Conservation (phyloP, 2,797 vertebrate genomes). For the Trichosurus vulpecula region DNA sequence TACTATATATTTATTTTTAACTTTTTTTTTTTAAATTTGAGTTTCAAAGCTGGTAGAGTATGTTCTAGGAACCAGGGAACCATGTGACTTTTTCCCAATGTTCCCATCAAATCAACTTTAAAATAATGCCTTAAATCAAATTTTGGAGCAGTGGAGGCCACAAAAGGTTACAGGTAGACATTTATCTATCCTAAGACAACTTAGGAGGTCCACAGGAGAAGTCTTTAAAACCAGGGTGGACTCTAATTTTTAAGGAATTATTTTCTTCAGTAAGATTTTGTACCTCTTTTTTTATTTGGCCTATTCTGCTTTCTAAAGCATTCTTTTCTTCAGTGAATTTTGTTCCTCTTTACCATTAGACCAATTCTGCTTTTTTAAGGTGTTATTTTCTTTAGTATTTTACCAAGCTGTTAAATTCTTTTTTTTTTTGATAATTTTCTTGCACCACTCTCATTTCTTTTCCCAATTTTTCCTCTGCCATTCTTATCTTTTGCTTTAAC, state of each 20-base stretch:
- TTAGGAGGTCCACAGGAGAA: too few relatives aligned
- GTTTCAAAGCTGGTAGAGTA: background rate
- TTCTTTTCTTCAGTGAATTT: too few relatives aligned
- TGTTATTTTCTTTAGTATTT: too few relatives aligned
- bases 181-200: background rate
- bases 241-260: background rate
- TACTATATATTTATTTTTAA: too few relatives aligned
- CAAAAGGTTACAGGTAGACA: background rate
- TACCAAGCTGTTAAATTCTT: too few relatives aligned
- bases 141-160: background rate
- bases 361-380: too few relatives aligned
- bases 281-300: background rate
- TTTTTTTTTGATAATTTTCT: too few relatives aligned
- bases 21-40: background rate
- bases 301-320: too few relatives aligned
- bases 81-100: background rate
- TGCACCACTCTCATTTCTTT: too few relatives aligned
- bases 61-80: background rate
- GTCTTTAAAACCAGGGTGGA: background rate
- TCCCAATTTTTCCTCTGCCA: too few relatives aligned
- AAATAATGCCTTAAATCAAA: background rate
- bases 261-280: background rate
- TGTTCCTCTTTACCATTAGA: too few relatives aligned
- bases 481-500: too few relatives aligned
- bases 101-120: background rate